These are phyloP conservation scores for Halcyon chelicuti DNA, from an alignment of 2,797 vertebrate genomes.

Conservation along the genomic window DNA sequence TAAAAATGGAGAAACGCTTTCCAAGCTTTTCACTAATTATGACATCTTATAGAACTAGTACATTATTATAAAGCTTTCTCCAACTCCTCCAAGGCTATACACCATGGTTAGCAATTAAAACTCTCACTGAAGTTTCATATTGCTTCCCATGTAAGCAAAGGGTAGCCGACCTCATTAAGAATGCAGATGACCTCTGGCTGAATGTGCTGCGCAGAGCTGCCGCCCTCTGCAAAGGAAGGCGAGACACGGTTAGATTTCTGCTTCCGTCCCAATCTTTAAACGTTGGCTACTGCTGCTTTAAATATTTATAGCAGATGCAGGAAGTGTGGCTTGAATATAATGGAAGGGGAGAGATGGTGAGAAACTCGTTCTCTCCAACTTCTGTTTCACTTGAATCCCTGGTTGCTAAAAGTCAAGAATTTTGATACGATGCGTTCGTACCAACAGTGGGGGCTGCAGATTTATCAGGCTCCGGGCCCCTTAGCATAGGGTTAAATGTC, in stretches of 20 bases:
- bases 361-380: conserved; percentile 44
- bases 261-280: conserved; percentile 47
- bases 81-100: background rate
- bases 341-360: background rate
- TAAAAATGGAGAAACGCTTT: background rate
- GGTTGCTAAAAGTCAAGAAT: conserved; percentile 44
- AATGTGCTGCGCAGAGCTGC: background rate
- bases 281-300: conserved; percentile 69
- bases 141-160: background rate
- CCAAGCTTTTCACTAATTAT: background rate
- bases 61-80: background rate
- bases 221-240: background rate
- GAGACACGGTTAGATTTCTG: conserved; percentile 49
- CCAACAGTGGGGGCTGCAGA: background rate
- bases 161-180: conserved; percentile 30
- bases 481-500: conserved; percentile 57
- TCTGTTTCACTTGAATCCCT: conserved; percentile 32
- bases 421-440: conserved; percentile 9
- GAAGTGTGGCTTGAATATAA: conserved; percentile 67
- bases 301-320: conserved; percentile 73
- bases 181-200: conserved; percentile 50
- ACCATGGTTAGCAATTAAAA: background rate
- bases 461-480: conserved; percentile 36
- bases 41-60: background rate
- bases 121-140: background rate